Evolutionary conservation across 2,113 vertebrate genomes (phyloP), one percentile per base, ranked within the genome.

Genomic region (Cisticola juncidis): DNA sequence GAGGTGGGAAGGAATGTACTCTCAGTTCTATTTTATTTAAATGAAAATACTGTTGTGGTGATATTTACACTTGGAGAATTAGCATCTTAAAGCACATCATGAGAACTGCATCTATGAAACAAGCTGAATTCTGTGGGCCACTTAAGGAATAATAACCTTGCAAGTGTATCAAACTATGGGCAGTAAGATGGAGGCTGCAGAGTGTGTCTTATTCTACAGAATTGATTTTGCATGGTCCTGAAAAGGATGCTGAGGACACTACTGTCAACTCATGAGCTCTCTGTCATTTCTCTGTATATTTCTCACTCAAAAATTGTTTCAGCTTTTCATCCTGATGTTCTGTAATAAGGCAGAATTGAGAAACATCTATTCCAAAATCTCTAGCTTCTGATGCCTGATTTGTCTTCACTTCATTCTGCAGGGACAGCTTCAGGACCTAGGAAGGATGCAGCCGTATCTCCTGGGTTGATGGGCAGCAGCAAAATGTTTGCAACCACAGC

Each of bases 401-500:
- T 96, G 80, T 77, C n/a, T 97, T 94, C 81, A 25, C 35, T 94
- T 94, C 58, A 93, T 97, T 95, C 48, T 69, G 66, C 95, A 98
- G 98, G 89, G 65, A 82, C 47, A 81, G 4, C 48, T 66, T 44
- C 86, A 73, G 84, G 86, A 89, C 56, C 92, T 89, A 91, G 78
- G 83, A 98, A 97, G 91, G 98, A 98, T 96, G 97, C 97, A 48
- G 98, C 98, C 47, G 95, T 97, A 3, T 99, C 98, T 95, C 98
- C 98, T 79, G 86, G 88, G 47, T 81, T 94, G 90, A 77, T 95
- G 66, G 65, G 92, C 82, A 93, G 84, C 64, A 96, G 91, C n/a
- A 97, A 96, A 81, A 82, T 86, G 5, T 78, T 85, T 76, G 69
- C 81, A 83, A 57, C 76, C 19, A 56, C 86, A 47, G 47, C 94